Evolutionary conservation across 2,888 invertebrate genomes (phyloP).

Genomic region (Odontomyia ornata): DNA sequence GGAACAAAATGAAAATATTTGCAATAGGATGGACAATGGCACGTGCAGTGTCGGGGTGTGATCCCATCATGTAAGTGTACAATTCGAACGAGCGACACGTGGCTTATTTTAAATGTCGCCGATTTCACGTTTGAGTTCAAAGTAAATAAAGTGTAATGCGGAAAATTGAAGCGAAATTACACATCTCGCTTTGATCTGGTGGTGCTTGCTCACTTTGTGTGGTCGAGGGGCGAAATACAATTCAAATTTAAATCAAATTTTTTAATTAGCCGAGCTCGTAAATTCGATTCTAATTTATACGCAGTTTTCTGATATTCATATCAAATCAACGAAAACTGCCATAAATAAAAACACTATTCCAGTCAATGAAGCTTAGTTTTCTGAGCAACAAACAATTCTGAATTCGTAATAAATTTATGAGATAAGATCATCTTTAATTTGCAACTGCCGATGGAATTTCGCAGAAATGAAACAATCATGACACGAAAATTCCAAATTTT

Average conservation of each 20-base stretch:
- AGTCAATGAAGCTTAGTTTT: too few species aligned
- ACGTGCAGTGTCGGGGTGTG: slow-evolving; percentile 40
- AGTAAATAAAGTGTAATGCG: slow-evolving; percentile 44
- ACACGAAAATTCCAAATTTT: too few species aligned
- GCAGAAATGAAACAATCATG: too few species aligned
- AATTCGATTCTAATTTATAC: neutral
- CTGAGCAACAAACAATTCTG: too few species aligned
- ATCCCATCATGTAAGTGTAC: slow-evolving; percentile 4
- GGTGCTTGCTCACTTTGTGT: slow-evolving; percentile 1
- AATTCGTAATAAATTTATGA: too few species aligned
- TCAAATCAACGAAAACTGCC: too few species aligned
- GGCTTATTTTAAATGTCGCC: slow-evolving; percentile 41
- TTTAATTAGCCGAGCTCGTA: neutral
- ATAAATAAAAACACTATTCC: too few species aligned
- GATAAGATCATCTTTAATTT: too few species aligned
- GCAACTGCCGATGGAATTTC: too few species aligned
- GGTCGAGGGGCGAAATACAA: slow-evolving; percentile 10
- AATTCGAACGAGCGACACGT: slow-evolving; percentile 35
- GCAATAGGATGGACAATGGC: slow-evolving; percentile 35
- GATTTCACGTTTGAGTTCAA: slow-evolving; percentile 42
- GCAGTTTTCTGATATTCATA: too few species aligned
- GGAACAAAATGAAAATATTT: slow-evolving; percentile 45
- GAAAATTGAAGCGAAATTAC: slow-evolving; percentile 49
- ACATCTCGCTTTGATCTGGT: slow-evolving; percentile 15
- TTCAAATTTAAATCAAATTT: slow-evolving; percentile 20